A percentile compares a stretch with the other conserved stretches of the same genome.
phyloP scores from a whole-genome alignment of 2,797 vertebrate species.

The Melanotaenia trifasciata region DNA sequence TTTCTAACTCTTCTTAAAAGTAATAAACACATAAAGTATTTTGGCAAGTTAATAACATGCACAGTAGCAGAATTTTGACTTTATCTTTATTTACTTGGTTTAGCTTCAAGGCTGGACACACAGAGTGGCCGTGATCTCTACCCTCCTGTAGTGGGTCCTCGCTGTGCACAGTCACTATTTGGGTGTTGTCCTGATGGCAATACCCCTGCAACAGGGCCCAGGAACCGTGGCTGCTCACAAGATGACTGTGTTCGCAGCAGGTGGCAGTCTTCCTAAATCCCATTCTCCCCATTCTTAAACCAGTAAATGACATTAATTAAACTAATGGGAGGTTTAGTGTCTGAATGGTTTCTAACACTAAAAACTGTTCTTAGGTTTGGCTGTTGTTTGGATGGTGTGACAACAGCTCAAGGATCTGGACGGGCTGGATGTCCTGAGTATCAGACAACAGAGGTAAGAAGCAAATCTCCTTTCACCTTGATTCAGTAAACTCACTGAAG shows the following conservation, averaged over 20 bases:
- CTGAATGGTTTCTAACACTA: not conserved
- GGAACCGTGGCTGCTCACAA: conserved; percentile 81
- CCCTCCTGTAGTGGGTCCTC: conserved; percentile 48
- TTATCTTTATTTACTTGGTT: conserved; percentile 49
- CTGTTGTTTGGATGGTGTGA: conserved; percentile 91
- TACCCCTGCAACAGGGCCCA: conserved; percentile 79
- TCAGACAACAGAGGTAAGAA: conserved; percentile 55
- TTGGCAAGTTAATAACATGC: not conserved
- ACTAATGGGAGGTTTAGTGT: rapidly evolving
- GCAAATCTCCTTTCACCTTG: not conserved
- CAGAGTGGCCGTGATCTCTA: conserved; percentile 52
- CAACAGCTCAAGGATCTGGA: conserved; percentile 83
- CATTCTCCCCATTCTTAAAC: not conserved
- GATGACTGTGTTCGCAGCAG: conserved; percentile 83
- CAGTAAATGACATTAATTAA: not conserved
- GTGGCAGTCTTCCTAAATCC: conserved; percentile 63
- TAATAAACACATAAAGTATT: conserved; percentile 5
- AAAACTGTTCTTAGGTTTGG: conserved; percentile 82
- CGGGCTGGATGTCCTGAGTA: conserved; percentile 83
- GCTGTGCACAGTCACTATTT: conserved; percentile 81
- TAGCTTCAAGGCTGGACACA: conserved; percentile 59
- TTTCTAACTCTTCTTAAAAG: conserved; percentile 1
- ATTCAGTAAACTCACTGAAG: conserved; percentile 7
- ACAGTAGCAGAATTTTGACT: conserved; percentile 4
- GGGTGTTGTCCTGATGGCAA: conserved; percentile 92